Evolutionary conservation across 2,888 invertebrate genomes (phyloP), one percentile per base, ranked within the genome.

Genomic region (Drosophila recens): DNA sequence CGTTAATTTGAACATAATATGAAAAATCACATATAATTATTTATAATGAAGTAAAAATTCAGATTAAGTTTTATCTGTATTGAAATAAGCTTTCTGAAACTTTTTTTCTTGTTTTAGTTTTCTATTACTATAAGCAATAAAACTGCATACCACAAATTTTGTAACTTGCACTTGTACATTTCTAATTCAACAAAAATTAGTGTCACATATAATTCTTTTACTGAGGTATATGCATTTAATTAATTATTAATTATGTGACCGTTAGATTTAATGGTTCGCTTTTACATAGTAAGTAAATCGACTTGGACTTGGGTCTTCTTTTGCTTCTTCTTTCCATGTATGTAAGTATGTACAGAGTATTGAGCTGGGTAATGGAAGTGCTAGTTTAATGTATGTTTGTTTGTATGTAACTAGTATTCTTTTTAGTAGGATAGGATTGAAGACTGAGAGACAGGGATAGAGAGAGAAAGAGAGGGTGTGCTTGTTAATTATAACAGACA

Each of bases 191-290:
- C n/a, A n/a, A n/a, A n/a, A n/a, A n/a, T n/a, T n/a, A n/a, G n/a
- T n/a, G n/a, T n/a, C n/a, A n/a, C n/a, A n/a, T n/a, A n/a, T n/a
- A n/a, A n/a, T n/a, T n/a, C n/a, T n/a, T n/a, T n/a, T n/a, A n/a
- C n/a, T n/a, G n/a, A n/a, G n/a, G n/a, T n/a, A n/a, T 63, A 82
- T 73, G 76, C 57, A 65, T 73, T 75, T 73, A 79, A 64, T 33
- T 67, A 68, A 79, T 70, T 56, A 40, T 45, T 48, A 36, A 42
- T 48, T 72, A 69, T 61, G 36, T 66, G 85, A 85, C 38, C 63
- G 72, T 72, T 56, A 30, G 57, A 48, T 38, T 42, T 54, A 17
- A 20, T 38, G 49, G n/a, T 52, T 62, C 40, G 15, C 13, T 38
- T 63, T 42, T 64, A 33, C 42, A 20, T 43, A 33, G 33, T 62